These are phyloP conservation scores for Philhelius pedissequus DNA, from an alignment of 2,888 invertebrate species.

Conservation along the genomic window DNA sequence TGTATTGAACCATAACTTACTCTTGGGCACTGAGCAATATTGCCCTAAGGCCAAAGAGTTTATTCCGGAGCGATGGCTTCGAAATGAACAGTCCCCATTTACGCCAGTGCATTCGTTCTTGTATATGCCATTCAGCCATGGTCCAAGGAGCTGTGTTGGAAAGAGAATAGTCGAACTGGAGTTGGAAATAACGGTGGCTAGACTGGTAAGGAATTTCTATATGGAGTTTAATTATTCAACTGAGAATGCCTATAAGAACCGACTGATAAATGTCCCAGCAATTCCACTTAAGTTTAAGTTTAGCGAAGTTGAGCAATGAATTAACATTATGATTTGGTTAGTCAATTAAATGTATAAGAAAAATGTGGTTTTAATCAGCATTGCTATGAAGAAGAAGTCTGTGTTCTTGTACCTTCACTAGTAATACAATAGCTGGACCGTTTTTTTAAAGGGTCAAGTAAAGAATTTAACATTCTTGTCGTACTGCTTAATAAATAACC, in stretches of 20 bases:
- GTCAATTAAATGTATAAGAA: background rate
- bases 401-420: too few species aligned
- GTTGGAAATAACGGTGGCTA: constrained; percentile 81
- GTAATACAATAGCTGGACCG: too few species aligned
- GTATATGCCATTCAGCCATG: constrained; percentile 74
- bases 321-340: background rate
- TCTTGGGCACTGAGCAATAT: constrained; percentile 83
- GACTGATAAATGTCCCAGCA: constrained; percentile 74
- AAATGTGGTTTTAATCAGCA: too few species aligned
- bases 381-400: too few species aligned
- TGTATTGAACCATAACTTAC: constrained; percentile 83
- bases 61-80: constrained; percentile 82
- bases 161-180: constrained; percentile 87
- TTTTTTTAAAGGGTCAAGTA: too few species aligned
- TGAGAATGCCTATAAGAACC: constrained; percentile 70
- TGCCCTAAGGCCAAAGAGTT: constrained; percentile 77
- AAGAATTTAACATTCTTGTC: too few species aligned
- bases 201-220: constrained; percentile 77
- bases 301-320: constrained; percentile 69
- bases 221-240: constrained; percentile 76
- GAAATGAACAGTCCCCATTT: background rate
- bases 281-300: constrained; percentile 77
- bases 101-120: constrained; percentile 70
- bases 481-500: too few species aligned
- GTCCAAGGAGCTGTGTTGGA: constrained; percentile 83